Evolutionary conservation across 2,888 invertebrate genomes (phyloP).

Genomic region (Pristionchus entomophagus): DNA sequence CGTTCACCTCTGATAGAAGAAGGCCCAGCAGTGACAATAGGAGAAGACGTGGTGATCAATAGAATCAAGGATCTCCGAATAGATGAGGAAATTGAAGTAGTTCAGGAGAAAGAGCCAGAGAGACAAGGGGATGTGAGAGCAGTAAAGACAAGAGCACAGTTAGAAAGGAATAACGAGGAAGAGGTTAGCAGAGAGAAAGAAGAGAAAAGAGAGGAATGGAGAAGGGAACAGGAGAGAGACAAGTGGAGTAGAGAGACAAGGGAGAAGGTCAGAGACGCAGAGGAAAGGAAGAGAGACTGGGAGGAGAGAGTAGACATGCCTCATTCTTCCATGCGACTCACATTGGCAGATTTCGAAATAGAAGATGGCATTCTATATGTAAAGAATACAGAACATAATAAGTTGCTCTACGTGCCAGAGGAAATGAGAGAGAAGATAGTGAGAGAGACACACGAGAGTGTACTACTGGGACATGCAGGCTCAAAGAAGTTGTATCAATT

Average conservation of each 20-base stretch:
- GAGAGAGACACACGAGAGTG: neutral
- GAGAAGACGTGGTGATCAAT: constrained; percentile 8
- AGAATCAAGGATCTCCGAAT: neutral
- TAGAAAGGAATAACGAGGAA: neutral
- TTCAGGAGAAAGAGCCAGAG: too few relatives aligned
- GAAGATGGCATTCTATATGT: neutral
- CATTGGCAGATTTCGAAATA: neutral
- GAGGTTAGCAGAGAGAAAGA: too few relatives aligned
- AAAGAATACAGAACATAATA: neutral
- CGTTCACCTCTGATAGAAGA: neutral
- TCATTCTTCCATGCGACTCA: neutral
- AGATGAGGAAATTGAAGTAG: neutral
- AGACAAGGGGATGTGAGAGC: too few relatives aligned
- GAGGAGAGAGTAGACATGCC: neutral
- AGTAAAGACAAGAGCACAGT: neutral
- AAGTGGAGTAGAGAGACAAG: neutral
- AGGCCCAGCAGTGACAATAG: neutral
- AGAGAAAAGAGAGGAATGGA: neutral
- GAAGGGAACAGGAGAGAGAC: neutral
- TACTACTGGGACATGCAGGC: neutral
- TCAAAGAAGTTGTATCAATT: neutral
- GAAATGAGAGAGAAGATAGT: neutral
- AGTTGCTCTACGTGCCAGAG: neutral
- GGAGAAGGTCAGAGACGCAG: neutral
- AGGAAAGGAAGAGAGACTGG: neutral